Base-by-base conservation (phyloP, 2,888 invertebrate species). In the Malthinus seriepunctatus region DNA sequence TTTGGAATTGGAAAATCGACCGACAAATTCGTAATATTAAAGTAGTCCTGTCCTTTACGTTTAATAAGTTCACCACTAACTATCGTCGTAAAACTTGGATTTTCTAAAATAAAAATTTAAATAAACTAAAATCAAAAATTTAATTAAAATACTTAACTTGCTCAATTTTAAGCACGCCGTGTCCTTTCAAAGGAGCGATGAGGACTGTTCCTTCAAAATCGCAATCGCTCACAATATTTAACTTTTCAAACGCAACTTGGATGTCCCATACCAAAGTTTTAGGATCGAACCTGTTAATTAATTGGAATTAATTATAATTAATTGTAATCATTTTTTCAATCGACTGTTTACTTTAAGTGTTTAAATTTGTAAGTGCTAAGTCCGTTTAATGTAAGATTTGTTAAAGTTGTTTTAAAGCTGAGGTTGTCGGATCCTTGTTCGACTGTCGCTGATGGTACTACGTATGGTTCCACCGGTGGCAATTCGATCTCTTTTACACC, bases 401-500 rank as follows among this genome's bases (percentile, higher is more conserved):
- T 34, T 6, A 48, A 3, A 15, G 14, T 1, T 14, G 32, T 8
- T 33, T 48, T 48, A 5, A 15, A 32, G 11, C 14, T 15, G 6
- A 48, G 14, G 5, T 34, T 48, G 0, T 15, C n/a, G 0, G 82
- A 80, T 58, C 81, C 81, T 59, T 86, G 86, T 53, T 86, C 79
- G 2, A 87, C 73, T 38, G 83, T 77, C 38, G 87, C 81, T 67
- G 82, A 83, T 14, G 86, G 84, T 9, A 87, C 78, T 59, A 78
- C 77, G 44, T 87, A 72, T 0, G 87, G 86, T 47, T 86, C 86
- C 45, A 86, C 72, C 0, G 85, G 76, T 44, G 86, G 86, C 15
- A 86, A 82, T 11, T 80, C 81, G 6, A 85, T 73, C 31, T 84
- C 82, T 0, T 86, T 84, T 35, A 86, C 83, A 9, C 87, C 87